phyloP scores from a whole-genome alignment of 2,888 invertebrate species.

The Tetheella fluctuosa region DNA sequence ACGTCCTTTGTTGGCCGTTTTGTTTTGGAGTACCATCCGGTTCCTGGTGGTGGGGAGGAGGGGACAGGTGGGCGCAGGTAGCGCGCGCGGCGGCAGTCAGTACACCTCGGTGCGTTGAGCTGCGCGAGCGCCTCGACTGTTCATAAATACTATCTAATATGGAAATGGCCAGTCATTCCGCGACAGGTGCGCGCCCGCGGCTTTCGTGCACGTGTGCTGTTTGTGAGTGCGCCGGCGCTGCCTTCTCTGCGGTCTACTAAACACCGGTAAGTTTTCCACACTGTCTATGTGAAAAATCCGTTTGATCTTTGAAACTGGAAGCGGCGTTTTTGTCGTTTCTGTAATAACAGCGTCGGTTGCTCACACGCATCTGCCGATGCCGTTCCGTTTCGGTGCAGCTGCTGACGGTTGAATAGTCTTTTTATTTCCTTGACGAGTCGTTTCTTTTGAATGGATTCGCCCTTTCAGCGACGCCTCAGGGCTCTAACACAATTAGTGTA shows the following conservation, averaged over 20 bases:
- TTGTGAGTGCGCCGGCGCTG: slow-evolving; percentile 79
- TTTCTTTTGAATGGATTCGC: slow-evolving; percentile 57
- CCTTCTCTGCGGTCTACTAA: slow-evolving; percentile 49
- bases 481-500: slow-evolving; percentile 63
- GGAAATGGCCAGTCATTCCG: slow-evolving; percentile 80
- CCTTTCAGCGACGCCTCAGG: slow-evolving; percentile 56
- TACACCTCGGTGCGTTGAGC: slow-evolving; percentile 71
- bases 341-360: slow-evolving; percentile 64
- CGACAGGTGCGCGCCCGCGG: slow-evolving; percentile 81
- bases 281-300: slow-evolving; percentile 48
- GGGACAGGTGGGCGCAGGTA: slow-evolving; percentile 82
- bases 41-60: slow-evolving; percentile 79
- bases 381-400: slow-evolving; percentile 76
- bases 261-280: slow-evolving; percentile 64
- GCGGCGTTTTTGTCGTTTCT: slow-evolving; percentile 64
- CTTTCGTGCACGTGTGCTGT: slow-evolving; percentile 82
- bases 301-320: slow-evolving; percentile 47
- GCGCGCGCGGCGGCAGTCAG: slow-evolving; percentile 75
- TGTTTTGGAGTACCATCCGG: slow-evolving; percentile 84
- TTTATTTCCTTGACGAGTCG: slow-evolving; percentile 54
- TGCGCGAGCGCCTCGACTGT: slow-evolving; percentile 76
- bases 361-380: slow-evolving; percentile 80
- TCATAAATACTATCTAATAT: slow-evolving; percentile 68
- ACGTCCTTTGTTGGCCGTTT: slow-evolving; percentile 83
- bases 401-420: slow-evolving; percentile 68